These are phyloP conservation scores for Musca vetustissima DNA, from an alignment of 1,140 invertebrate genomes.

Conservation along the genomic window DNA sequence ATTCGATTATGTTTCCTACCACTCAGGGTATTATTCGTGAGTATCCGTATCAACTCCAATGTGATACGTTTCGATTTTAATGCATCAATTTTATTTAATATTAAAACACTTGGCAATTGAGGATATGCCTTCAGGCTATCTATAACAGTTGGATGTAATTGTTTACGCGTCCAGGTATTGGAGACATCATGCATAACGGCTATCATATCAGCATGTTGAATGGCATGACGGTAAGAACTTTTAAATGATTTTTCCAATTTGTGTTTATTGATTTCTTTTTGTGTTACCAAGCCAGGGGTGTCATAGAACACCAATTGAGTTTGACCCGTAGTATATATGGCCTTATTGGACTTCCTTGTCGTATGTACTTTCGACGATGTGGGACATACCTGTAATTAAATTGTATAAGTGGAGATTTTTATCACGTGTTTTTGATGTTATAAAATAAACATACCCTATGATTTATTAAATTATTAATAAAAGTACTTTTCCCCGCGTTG, in stretches of 20 bases:
- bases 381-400: constrained; percentile 74
- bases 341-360: constrained; percentile 72
- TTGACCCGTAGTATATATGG: constrained; percentile 70
- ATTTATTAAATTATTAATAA: constrained; percentile 82
- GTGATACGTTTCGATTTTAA: constrained; percentile 76
- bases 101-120: constrained; percentile 72
- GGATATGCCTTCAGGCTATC: constrained; percentile 66
- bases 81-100: constrained; percentile 88
- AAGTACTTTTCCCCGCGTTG: constrained; percentile 92
- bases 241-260: constrained; percentile 69
- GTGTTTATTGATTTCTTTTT: constrained; percentile 67
- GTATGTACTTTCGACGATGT: constrained; percentile 90
- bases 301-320: constrained; percentile 88
- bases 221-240: constrained; percentile 64
- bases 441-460: constrained; percentile 66
- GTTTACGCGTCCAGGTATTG: constrained; percentile 67
- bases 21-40: constrained; percentile 68
- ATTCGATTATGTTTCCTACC: constrained; percentile 44
- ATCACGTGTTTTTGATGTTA: not conserved
- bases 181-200: constrained; percentile 84
- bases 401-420: constrained; percentile 18
- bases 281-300: constrained; percentile 78
- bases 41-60: constrained; percentile 66
- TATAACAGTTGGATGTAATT: constrained; percentile 70
- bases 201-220: constrained; percentile 77